These are phyloP conservation scores for Dastarcus helophoroides DNA, from an alignment of 2,888 invertebrate species.

Conservation along the genomic window DNA sequence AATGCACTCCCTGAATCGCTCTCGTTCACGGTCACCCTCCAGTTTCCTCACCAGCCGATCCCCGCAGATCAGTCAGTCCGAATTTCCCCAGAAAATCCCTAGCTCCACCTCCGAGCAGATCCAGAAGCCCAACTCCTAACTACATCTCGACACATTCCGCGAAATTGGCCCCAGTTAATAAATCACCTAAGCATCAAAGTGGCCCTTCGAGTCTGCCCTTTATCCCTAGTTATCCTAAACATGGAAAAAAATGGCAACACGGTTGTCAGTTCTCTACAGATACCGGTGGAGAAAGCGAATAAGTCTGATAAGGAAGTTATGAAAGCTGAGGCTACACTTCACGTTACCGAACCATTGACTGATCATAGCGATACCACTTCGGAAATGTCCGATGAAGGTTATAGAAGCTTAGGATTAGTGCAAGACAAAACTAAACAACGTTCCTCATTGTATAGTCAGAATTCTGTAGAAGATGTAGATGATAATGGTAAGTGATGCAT, in stretches of 20 bases:
- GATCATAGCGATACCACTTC: constrained; percentile 68
- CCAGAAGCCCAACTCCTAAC: constrained; percentile 43
- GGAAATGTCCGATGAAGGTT: constrained; percentile 77
- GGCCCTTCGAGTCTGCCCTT: too few relatives aligned
- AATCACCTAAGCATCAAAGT: constrained; percentile 13
- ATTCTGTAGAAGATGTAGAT: constrained; percentile 62
- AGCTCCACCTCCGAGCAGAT: constrained; percentile 30
- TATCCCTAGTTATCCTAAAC: constrained; percentile 13
- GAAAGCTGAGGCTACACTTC: constrained; percentile 37
- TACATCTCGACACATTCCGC: constrained; percentile 39
- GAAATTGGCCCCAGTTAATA: constrained; percentile 18
- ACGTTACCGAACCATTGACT: constrained; percentile 27
- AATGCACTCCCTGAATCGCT: constrained; percentile 34
- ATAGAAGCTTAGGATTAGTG: constrained; percentile 65
- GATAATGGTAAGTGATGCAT: constrained; percentile 47
- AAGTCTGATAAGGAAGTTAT: constrained; percentile 17
- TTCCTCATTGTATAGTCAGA: constrained; percentile 59
- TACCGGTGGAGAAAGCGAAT: constrained; percentile 14
- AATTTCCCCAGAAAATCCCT: constrained; percentile 27
- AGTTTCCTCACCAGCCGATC: constrained; percentile 18
- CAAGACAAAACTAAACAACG: constrained; percentile 44
- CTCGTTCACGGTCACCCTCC: constrained; percentile 33
- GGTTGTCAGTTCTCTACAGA: constrained; percentile 17
- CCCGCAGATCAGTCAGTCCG: constrained; percentile 21
- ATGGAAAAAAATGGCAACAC: constrained; percentile 14